Evolutionary conservation across 2,888 invertebrate genomes (phyloP), one percentile per base, ranked within the genome.

Genomic region (Lydus trimaculatus): DNA sequence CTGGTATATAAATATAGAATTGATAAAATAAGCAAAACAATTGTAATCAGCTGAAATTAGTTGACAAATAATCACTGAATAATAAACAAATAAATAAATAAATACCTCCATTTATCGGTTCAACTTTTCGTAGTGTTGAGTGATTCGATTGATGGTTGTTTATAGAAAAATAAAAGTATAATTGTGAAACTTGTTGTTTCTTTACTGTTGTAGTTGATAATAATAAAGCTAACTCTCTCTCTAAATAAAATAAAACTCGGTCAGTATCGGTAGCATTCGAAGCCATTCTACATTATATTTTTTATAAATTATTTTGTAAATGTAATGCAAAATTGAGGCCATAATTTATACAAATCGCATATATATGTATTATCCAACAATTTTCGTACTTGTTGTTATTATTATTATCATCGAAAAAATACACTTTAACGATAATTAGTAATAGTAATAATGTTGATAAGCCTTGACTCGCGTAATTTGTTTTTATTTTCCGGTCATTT

Each of bases 1-100:
- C 81, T 74, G 31, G 63, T 73, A 13, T 64, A 72, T 9, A 77
- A 66, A 59, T 69, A 63, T 17, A 74, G 69, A 66, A 72, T 65
- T 25, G 71, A 36, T 28, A 73, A 11, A 20, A 70, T 17, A 23
- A 72, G 11, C 36, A 70, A n/a, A 13, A 69, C 31, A 1, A 58
- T 17, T n/a, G 39, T 48, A 33, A 43, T 59, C 31, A 65, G 48
- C 70, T 70, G 31, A 39, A 70, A 70, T 59, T 36, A 65, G 48
- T 67, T 70, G 31, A 39, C 67, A 70, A 2, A 31, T n/a, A 62
- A 58, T 36, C 15, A 43, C 58, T 43, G 11, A 15, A 39, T 48
- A 36, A 43, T 11, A 64, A 58, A 11, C 60, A 9, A 23, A 20
- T 2, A 52, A 52, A 52, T 52, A 23, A 25, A 25, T 25, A 52